Conservation (phyloP, 2,113 vertebrate genomes). For the Anseranas semipalmata region DNA sequence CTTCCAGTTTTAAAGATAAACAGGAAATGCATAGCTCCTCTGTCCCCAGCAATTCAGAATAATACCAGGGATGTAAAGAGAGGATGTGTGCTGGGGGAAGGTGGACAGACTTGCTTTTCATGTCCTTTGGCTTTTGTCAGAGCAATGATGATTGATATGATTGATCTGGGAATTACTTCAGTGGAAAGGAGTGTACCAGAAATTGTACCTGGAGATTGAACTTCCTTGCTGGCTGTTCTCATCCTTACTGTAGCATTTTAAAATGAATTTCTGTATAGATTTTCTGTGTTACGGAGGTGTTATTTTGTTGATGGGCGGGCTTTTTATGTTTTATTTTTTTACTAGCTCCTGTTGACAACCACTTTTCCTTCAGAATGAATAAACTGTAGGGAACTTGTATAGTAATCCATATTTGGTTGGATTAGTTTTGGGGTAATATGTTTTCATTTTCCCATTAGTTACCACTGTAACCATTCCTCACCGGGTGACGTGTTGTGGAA, state of each 20-base stretch:
- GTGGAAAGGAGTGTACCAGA: neutral
- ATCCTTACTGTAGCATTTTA: neutral
- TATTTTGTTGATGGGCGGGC: neutral
- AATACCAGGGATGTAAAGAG: neutral
- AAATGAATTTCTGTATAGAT: neutral
- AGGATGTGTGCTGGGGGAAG: neutral
- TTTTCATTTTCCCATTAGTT: neutral
- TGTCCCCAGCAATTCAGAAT: neutral
- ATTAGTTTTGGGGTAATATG: neutral
- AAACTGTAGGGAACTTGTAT: neutral
- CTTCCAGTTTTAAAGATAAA: constrained; percentile 42
- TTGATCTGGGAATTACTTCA: rapidly evolving
- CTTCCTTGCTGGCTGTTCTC: neutral
- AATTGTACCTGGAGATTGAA: neutral
- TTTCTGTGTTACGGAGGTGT: neutral
- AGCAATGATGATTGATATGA: neutral
- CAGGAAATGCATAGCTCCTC: constrained; percentile 58
- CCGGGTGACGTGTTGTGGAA: neutral
- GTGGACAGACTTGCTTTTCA: neutral
- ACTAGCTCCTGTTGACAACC: neutral
- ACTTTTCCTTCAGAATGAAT: neutral
- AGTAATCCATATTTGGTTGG: neutral
- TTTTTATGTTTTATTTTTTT: neutral
- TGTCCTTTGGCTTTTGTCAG: neutral
- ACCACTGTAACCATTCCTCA: neutral